These are phyloP conservation scores for Sparus aurata DNA, from an alignment of 2,797 vertebrate species.

Conservation along the genomic window DNA sequence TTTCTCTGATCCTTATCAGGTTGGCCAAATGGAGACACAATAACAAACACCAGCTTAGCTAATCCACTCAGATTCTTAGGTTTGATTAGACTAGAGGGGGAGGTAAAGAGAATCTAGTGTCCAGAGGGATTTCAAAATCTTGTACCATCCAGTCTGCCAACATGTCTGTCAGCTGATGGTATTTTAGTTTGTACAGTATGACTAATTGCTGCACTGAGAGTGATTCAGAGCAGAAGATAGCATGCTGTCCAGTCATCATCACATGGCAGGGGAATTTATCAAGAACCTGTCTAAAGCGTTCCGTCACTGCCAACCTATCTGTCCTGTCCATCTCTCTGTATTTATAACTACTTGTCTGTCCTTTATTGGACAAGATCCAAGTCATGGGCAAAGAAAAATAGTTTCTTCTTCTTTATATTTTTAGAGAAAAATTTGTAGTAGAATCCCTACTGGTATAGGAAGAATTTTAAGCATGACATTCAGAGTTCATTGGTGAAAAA, in stretches of 20 bases:
- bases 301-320: constrained; percentile 28
- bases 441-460: neutral
- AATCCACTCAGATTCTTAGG: constrained; percentile 28
- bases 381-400: constrained; percentile 3
- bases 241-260: constrained; percentile 64
- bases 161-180: constrained; percentile 22
- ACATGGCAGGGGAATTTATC: constrained; percentile 59
- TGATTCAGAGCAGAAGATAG: constrained; percentile 57
- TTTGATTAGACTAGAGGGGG: constrained; percentile 41
- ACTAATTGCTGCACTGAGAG: constrained; percentile 58
- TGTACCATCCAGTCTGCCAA: constrained; percentile 3
- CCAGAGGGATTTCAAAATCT: constrained; percentile 22
- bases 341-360: constrained; percentile 42
- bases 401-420: neutral
- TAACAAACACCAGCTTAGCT: constrained; percentile 31
- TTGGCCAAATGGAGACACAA: constrained; percentile 37
- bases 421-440: neutral
- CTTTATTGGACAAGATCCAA: neutral
- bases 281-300: constrained; percentile 38
- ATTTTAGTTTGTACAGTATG: constrained; percentile 52
- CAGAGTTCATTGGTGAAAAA: constrained; percentile 10
- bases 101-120: neutral
- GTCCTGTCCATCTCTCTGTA: constrained; percentile 37
- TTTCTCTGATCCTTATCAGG: constrained; percentile 49
- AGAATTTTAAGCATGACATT: constrained; percentile 19